Evolutionary conservation across 2,113 vertebrate species (phyloP).

Genomic region (Plectropomus leopardus): DNA sequence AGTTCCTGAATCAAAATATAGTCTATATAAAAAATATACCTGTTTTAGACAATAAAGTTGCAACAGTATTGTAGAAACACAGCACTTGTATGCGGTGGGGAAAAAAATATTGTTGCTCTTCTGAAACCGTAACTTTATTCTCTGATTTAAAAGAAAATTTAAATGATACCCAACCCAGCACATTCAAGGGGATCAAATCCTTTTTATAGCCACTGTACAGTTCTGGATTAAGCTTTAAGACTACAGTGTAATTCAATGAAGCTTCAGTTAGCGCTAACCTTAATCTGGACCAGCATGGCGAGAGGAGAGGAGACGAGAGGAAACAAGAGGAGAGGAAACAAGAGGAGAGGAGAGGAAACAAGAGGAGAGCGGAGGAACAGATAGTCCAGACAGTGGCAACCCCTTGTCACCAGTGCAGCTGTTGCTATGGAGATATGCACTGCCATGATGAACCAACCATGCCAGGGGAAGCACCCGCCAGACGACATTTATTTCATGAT

Average conservation of each 20-base stretch:
- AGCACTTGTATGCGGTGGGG: no score
- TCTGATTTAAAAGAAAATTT: background rate
- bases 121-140: background rate
- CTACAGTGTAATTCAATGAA: slow-evolving; percentile 46
- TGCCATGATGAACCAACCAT: slow-evolving; percentile 54
- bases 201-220: slow-evolving; percentile 46
- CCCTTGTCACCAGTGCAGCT: slow-evolving; percentile 62
- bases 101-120: background rate
- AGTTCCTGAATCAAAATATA: no score
- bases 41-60: background rate
- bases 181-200: slow-evolving; percentile 31
- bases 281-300: slow-evolving; percentile 55
- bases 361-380: slow-evolving; percentile 29
- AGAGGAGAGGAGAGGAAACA: slow-evolving; percentile 17
- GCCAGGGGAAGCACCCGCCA: slow-evolving; percentile 67
- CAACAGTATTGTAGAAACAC: no score
- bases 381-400: slow-evolving; percentile 62
- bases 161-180: slow-evolving; percentile 31
- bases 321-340: slow-evolving; percentile 3
- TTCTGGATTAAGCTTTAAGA: slow-evolving; percentile 58
- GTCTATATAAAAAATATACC: background rate
- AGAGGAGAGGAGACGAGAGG: slow-evolving; percentile 6
- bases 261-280: slow-evolving; percentile 58
- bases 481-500: slow-evolving; percentile 58
- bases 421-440: slow-evolving; percentile 64